Base-by-base conservation (phyloP, 2,888 invertebrate species). In the Diploptera punctata region DNA sequence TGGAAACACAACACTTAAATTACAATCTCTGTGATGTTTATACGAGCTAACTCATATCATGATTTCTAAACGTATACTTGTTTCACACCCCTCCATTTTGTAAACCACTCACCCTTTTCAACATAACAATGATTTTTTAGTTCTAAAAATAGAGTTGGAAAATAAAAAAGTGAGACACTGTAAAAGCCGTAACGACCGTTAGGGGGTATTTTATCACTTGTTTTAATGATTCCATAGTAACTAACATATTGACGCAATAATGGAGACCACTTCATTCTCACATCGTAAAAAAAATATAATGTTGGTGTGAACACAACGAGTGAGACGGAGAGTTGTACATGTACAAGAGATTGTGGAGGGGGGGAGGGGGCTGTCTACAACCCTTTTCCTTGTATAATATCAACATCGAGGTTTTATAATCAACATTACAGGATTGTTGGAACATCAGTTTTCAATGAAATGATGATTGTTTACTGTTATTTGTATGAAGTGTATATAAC, bases 191-290 rank as follows among this genome's bases (percentile, higher is more conserved):
- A 65, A 65, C 65, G 65, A 26, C 47, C 47, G 65, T 29, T 57
- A 57, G 9, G 61, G 68, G 67, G 44, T 68, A 67, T 65, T 75
- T 75, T 75, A 76, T 76, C 77, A 75, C 76, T 77, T 77, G 76
- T 77, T 77, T 78, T 77, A 77, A 76, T 72, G 75, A 75, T 72
- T 60, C 72, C 43, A 65, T 65, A 26, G 65, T 68, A 76, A 76
- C 77, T 76, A 77, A 76, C 77, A 77, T 77, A 77, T 77, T 77
- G 77, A 77, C 75, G 76, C 68, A 73, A 74, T 75, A 70, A 70
- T 70, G 67, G 67, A 49, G 57, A 62, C 38, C 65, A 73, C 67
- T 73, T 67, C 70, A 69, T 73, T 65, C 33, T 70, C 68, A 69
- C 73, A 70, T 62, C 69, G 62, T 73, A 69, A 70, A 65, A 73